A percentile compares a stretch with the other conserved stretches of the same genome.
Conservation (phyloP, 37 sponge, comb jelly and placozoan species). For the Spongilla lacustris region DNA sequence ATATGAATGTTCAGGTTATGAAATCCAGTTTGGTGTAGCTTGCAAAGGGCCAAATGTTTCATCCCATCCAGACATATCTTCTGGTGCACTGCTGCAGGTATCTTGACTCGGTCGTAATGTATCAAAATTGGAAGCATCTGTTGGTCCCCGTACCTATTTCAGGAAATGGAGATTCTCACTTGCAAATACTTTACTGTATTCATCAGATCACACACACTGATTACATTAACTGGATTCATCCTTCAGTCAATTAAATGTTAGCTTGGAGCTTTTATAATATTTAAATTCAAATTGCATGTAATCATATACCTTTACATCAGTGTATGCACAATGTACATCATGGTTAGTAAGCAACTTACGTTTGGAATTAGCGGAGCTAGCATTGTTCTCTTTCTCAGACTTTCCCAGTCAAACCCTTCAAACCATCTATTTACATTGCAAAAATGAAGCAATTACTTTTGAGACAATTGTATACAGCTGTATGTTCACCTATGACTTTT, state of each 20-base stretch:
- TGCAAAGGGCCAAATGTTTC: slow-evolving; percentile 73
- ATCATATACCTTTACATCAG: neutral
- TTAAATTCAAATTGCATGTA: too few species aligned
- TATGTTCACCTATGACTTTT: slow-evolving; percentile 79
- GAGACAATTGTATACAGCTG: neutral
- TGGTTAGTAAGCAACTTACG: too few species aligned
- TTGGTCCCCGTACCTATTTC: slow-evolving; percentile 65
- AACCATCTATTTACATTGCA: slow-evolving; percentile 77
- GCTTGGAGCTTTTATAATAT: too few species aligned
- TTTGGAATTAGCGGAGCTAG: slow-evolving; percentile 88
- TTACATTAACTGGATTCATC: too few species aligned
- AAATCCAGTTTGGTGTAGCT: slow-evolving; percentile 35
- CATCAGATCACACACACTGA: neutral
- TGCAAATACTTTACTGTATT: too few species aligned
- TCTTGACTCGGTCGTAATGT: slow-evolving; percentile 76
- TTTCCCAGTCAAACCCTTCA: slow-evolving; percentile 97
- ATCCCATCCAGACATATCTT: slow-evolving; percentile 94
- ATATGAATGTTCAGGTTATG: too few species aligned
- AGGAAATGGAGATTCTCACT: neutral
- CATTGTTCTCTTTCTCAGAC: slow-evolving; percentile 68
- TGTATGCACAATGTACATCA: too few species aligned
- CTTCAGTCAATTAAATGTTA: neutral
- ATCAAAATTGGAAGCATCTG: slow-evolving; percentile 91
- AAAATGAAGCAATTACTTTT: neutral
- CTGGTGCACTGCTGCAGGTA: slow-evolving; percentile 42